Percentiles rank a stretch among this genome's conserved stretches.
These are phyloP conservation scores for Trichosurus vulpecula DNA, from an alignment of 2,797 vertebrate species.

Conservation along the genomic window DNA sequence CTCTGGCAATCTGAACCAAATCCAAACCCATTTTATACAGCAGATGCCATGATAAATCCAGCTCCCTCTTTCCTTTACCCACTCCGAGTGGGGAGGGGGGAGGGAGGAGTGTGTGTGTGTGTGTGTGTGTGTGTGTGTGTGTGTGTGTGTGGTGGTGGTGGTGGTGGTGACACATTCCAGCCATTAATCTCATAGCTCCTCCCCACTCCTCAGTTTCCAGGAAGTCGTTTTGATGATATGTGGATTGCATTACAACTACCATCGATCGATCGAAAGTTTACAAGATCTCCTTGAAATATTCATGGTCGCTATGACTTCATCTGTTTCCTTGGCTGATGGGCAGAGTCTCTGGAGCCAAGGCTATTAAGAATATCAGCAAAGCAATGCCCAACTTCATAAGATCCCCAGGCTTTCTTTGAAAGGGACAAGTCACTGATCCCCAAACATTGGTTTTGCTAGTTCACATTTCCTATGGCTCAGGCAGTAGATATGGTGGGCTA, in stretches of 20 bases:
- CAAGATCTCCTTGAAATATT: slow-evolving; percentile 58
- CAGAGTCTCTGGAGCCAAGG: slow-evolving; percentile 1
- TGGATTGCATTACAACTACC: neutral
- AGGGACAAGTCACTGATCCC: neutral
- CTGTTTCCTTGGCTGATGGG: neutral
- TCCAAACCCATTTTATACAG: neutral
- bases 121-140: too few relatives aligned
- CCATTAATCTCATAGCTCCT: neutral
- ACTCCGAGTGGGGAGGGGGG: neutral
- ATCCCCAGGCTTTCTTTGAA: slow-evolving; percentile 22
- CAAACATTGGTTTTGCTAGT: neutral
- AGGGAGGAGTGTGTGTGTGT: neutral
- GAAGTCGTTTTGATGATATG: slow-evolving; percentile 22
- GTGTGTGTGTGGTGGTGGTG: too few relatives aligned
- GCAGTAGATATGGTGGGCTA: too few relatives aligned
- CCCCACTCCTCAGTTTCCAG: neutral
- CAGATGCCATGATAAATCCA: neutral
- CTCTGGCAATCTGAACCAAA: neutral
- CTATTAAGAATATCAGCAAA: neutral
- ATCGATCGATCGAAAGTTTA: slow-evolving; percentile 11
- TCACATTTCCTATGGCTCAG: neutral
- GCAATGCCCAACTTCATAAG: neutral
- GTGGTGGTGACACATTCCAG: neutral
- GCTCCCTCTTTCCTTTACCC: too few relatives aligned
- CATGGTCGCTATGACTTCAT: neutral